Evolutionary conservation across 2,797 vertebrate species (phyloP).

Genomic region (Podarcis lilfordi): DNA sequence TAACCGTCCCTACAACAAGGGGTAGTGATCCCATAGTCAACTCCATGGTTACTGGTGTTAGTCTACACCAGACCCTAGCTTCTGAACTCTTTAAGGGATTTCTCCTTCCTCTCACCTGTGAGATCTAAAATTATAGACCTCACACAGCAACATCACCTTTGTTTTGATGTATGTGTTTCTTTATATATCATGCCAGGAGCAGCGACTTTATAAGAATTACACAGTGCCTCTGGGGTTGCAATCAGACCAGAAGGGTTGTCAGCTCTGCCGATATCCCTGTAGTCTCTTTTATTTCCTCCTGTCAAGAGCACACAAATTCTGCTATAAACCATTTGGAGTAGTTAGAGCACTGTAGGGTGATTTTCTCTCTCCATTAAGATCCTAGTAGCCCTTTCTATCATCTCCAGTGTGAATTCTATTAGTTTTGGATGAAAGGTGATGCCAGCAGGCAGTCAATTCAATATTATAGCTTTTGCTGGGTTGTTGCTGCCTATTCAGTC

Average conservation of each 20-base stretch:
- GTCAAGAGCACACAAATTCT: background rate
- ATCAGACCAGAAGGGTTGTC: background rate
- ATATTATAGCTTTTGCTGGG: background rate
- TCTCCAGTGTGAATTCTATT: constrained; percentile 15
- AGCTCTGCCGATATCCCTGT: background rate
- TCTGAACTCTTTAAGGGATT: background rate
- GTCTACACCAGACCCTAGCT: background rate
- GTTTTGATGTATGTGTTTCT: background rate
- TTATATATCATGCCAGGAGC: background rate
- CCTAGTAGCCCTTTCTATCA: constrained; percentile 13
- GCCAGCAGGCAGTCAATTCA: constrained; percentile 18
- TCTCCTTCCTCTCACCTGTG: background rate
- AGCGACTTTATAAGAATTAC: background rate
- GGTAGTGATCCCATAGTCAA: background rate
- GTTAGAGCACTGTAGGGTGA: background rate
- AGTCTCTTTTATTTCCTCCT: background rate
- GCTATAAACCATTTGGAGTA: background rate
- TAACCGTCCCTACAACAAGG: background rate
- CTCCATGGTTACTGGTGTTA: background rate
- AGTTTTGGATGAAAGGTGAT: constrained; percentile 17
- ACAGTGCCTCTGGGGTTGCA: background rate
- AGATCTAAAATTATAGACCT: background rate
- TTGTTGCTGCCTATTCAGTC: background rate
- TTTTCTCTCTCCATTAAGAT: constrained; percentile 9
- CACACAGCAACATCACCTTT: background rate